phyloP scores from a whole-genome alignment of 1,140 invertebrate genomes.

The Dinothrombium tinctorium region DNA sequence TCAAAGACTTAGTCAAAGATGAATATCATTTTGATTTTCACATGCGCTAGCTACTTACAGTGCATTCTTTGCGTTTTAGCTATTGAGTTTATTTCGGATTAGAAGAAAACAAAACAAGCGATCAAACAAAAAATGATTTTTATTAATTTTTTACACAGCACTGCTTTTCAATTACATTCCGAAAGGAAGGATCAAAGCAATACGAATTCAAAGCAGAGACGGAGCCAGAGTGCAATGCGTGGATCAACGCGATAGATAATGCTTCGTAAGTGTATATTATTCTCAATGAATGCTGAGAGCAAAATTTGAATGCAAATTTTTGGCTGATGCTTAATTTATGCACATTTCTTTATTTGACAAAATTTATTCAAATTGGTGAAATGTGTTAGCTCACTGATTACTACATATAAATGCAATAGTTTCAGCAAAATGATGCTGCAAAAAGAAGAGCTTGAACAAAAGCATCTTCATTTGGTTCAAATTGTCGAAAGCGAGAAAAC shows the following conservation, averaged over 20 bases:
- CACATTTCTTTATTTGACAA: too few species aligned
- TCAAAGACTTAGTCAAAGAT: too few species aligned
- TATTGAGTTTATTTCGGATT: too few species aligned
- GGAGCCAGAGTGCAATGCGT: slow-evolving; percentile 60
- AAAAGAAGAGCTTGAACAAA: slow-evolving; percentile 77
- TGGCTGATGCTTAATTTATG: too few species aligned
- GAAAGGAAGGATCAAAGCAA: slow-evolving; percentile 56
- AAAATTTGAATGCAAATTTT: too few species aligned
- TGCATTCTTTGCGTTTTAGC: too few species aligned
- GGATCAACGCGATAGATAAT: slow-evolving; percentile 65
- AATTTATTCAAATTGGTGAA: too few species aligned
- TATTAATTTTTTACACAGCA: slow-evolving; percentile 37
- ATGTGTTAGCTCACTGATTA: slow-evolving; percentile 14
- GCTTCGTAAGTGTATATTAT: slow-evolving; percentile 37
- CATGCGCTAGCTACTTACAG: too few species aligned
- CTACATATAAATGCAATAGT: slow-evolving; percentile 26
- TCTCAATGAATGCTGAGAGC: not conserved
- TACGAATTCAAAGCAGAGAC: slow-evolving; percentile 60
- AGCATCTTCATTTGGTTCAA: slow-evolving; percentile 70
- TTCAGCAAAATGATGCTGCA: slow-evolving; percentile 74
- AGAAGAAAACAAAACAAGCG: too few species aligned
- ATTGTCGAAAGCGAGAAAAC: slow-evolving; percentile 79
- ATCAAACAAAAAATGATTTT: too few species aligned
- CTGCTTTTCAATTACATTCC: slow-evolving; percentile 68
- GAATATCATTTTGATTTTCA: too few species aligned